Conservation (phyloP, 2,113 vertebrate genomes). For the Helogale parvula region DNA sequence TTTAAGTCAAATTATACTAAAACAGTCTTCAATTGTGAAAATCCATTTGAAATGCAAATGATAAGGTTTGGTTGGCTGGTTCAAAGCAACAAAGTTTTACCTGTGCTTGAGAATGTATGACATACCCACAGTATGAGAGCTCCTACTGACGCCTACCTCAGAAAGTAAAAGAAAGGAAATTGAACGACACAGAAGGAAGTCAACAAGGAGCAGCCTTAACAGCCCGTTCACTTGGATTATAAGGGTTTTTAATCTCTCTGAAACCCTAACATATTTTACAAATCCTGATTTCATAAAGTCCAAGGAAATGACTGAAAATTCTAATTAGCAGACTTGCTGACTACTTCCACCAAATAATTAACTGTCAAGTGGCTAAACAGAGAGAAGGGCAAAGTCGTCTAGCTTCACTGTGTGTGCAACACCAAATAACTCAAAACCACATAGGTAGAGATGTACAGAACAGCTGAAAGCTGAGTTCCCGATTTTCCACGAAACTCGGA, state of each 20-base stretch:
- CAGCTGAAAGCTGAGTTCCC: constrained; percentile 69
- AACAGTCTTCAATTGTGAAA: not conserved
- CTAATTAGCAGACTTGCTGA: not conserved
- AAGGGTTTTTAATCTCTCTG: not conserved
- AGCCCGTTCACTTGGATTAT: not conserved
- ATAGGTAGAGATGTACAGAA: constrained; percentile 50
- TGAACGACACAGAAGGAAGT: not conserved
- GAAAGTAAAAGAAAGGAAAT: not conserved
- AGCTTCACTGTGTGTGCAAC: not conserved
- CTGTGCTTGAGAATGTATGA: not conserved
- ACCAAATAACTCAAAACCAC: constrained; percentile 7
- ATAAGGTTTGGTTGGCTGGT: not conserved
- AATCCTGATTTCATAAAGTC: not conserved
- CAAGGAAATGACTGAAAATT: not conserved
- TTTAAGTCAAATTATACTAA: not conserved
- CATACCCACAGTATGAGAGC: accelerated
- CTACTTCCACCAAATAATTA: not conserved
- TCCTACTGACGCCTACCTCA: not conserved
- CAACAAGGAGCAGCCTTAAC: not conserved
- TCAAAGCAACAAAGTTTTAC: not conserved
- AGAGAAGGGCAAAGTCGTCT: not conserved
- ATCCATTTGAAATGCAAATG: not conserved
- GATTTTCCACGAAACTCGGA: constrained; percentile 57
- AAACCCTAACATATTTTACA: not conserved
- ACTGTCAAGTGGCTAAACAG: not conserved